phyloP scores from a whole-genome alignment of 2,113 vertebrate genomes.

The Pangasianodon hypophthalmus region DNA sequence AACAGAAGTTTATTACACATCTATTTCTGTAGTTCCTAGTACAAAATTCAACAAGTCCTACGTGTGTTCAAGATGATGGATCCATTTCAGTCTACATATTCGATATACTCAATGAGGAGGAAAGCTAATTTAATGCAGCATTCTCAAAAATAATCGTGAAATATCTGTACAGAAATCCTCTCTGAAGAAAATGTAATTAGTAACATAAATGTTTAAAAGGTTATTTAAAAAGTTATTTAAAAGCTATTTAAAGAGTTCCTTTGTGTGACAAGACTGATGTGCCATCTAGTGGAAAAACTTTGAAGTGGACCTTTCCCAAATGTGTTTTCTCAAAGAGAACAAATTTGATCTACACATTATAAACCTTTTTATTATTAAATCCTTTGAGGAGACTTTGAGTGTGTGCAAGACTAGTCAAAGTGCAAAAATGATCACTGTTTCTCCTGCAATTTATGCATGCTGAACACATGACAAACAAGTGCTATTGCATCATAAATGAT shows the following conservation, averaged over 20 bases:
- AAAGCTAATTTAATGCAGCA: neutral
- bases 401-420: neutral
- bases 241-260: neutral
- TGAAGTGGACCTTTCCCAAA: neutral
- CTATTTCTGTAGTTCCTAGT: neutral
- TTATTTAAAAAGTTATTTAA: neutral
- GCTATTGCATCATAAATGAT: neutral
- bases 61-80: neutral
- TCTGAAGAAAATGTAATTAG: neutral
- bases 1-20: neutral
- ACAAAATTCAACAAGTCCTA: neutral
- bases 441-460: neutral
- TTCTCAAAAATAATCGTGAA: neutral
- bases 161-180: neutral
- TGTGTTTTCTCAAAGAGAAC: neutral
- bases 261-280: neutral
- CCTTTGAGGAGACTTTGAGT: neutral
- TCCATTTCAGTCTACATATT: neutral
- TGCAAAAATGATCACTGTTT: neutral
- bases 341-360: neutral
- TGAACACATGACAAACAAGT: neutral
- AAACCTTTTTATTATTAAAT: neutral
- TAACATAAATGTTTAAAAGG: neutral
- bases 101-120: neutral
- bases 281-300: conserved; percentile 37